Percentiles rank a stretch among this genome's conserved stretches.
phyloP scores from a whole-genome alignment of 2,888 invertebrate species.

The Hoplodrina blanda region DNA sequence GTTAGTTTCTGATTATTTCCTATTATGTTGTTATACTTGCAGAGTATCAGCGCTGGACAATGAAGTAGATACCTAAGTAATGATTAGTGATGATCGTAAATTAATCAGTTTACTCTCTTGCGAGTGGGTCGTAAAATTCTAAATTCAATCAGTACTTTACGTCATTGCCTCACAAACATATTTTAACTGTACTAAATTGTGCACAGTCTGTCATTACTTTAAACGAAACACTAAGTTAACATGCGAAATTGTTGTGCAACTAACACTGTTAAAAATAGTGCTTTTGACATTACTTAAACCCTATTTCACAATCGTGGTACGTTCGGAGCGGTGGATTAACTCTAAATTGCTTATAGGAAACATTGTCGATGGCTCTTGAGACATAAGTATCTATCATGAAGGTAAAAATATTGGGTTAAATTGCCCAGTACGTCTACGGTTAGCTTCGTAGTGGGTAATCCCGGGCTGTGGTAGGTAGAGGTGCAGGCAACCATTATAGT shows the following conservation, averaged over 20 bases:
- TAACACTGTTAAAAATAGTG: conserved; percentile 63
- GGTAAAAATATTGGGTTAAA: conserved; percentile 55
- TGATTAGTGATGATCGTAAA: conserved; percentile 64
- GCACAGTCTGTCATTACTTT: conserved; percentile 63
- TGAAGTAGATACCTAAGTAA: conserved; percentile 22
- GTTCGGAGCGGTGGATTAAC: conserved; percentile 48
- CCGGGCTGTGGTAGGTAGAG: conserved; percentile 44
- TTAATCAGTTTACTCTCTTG: conserved; percentile 66
- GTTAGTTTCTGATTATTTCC: conserved; percentile 7
- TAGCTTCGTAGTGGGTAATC: conserved; percentile 55
- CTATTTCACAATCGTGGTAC: conserved; percentile 61
- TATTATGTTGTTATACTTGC: conserved; percentile 12
- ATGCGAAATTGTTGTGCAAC: conserved; percentile 69
- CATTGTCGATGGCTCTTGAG: conserved; percentile 40
- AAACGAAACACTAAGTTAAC: conserved; percentile 70
- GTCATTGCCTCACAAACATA: conserved; percentile 72
- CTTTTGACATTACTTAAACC: conserved; percentile 65
- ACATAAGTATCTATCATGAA: conserved; percentile 51
- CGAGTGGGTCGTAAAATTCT: conserved; percentile 73
- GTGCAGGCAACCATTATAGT: conserved; percentile 57
- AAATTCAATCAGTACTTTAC: conserved; percentile 76
- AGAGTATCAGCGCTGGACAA: conserved; percentile 13
- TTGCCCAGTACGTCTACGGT: conserved; percentile 31
- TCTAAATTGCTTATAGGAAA: conserved; percentile 57
- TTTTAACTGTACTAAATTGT: conserved; percentile 70